A percentile compares a stretch with the other conserved stretches of the same genome.
Evolutionary conservation across 2,113 vertebrate species (phyloP).

Genomic region (Beaufortia kweichowensis): DNA sequence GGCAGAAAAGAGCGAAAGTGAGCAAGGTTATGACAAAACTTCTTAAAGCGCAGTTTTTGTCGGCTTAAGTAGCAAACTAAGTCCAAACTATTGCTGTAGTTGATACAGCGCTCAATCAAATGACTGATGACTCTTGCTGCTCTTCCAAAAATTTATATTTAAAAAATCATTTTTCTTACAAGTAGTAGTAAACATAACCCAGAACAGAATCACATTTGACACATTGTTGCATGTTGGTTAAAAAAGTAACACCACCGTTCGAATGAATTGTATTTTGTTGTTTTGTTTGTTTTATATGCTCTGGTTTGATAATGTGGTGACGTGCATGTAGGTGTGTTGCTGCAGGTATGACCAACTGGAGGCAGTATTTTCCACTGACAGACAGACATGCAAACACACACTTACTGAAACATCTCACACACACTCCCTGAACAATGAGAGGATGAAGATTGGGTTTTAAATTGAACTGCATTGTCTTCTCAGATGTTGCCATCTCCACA

Average conservation of each 20-base stretch:
- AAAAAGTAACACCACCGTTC: not conserved
- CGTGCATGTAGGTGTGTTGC: not conserved
- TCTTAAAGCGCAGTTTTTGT: not conserved
- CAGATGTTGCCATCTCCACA: conserved; percentile 29
- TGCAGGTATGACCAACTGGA: conserved; percentile 58
- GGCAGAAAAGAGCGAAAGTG: not conserved
- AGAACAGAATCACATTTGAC: not conserved
- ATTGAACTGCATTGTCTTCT: conserved; percentile 24
- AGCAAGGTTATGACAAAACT: conserved; percentile 40
- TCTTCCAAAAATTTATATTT: not conserved
- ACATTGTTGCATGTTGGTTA: not conserved
- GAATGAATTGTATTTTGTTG: not conserved
- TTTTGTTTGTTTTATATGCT: not conserved
- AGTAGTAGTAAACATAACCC: not conserved
- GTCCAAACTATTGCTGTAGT: not conserved
- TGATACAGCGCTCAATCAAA: conserved; percentile 11
- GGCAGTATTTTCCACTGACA: conserved; percentile 58
- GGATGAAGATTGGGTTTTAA: conserved; percentile 37
- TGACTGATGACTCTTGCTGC: not conserved
- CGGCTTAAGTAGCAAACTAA: conserved; percentile 1
- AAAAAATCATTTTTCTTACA: not conserved
- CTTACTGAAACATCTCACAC: conserved; percentile 1
- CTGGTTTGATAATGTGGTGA: not conserved
- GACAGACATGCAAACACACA: conserved; percentile 19
- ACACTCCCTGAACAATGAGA: conserved; percentile 11